Evolutionary conservation across 2,797 vertebrate species (phyloP).

Genomic region (Meda fulgida): DNA sequence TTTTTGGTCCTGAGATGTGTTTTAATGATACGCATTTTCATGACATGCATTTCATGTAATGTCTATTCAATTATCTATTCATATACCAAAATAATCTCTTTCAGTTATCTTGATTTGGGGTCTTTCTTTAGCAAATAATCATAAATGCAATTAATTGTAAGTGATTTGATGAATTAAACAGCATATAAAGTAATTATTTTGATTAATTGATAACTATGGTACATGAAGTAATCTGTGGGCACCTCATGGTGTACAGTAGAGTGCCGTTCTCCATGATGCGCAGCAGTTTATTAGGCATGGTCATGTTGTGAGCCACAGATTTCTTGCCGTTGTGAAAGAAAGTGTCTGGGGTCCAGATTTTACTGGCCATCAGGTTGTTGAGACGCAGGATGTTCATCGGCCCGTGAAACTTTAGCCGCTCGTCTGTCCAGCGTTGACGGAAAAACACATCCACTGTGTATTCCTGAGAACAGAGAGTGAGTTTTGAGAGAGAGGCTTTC

Average conservation of each 20-base stretch:
- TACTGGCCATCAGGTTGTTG: slow-evolving; percentile 96
- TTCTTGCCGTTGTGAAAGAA: slow-evolving; percentile 98
- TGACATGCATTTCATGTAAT: neutral
- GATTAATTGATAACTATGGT: neutral
- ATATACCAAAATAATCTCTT: neutral
- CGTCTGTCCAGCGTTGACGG: slow-evolving; percentile 75
- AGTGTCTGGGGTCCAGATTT: slow-evolving; percentile 95
- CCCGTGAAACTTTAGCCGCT: slow-evolving; percentile 72
- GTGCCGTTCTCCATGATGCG: slow-evolving; percentile 84
- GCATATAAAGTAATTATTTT: neutral
- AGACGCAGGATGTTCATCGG: slow-evolving; percentile 78
- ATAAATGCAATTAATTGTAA: neutral
- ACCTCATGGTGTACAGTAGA: slow-evolving; percentile 78
- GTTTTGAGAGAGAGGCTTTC: neutral
- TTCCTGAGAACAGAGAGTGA: slow-evolving; percentile 63
- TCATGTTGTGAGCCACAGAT: slow-evolving; percentile 97
- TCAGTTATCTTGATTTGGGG: neutral
- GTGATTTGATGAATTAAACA: neutral
- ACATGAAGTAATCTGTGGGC: neutral
- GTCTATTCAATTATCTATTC: neutral
- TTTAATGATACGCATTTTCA: neutral
- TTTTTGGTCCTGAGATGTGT: neutral
- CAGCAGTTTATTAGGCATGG: slow-evolving; percentile 94
- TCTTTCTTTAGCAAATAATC: neutral
- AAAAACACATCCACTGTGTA: slow-evolving; percentile 77